Percentiles rank a stretch among this genome's conserved stretches.
phyloP scores from a whole-genome alignment of 64 coral and sea anemone genomes.

The Dendronephthya gigantea region DNA sequence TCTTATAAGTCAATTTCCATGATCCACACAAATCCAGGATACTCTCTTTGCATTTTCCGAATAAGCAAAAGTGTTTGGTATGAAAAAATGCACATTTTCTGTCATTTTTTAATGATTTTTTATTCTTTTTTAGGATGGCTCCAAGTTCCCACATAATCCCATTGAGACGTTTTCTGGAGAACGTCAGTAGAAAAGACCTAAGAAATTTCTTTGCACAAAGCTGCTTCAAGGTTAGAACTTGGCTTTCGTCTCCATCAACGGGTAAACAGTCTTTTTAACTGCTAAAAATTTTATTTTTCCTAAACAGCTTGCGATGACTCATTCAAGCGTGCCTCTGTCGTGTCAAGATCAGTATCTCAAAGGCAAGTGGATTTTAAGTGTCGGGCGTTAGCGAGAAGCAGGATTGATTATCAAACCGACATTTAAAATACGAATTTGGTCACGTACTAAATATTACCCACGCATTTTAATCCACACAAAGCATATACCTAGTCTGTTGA shows the following conservation, averaged over 20 bases:
- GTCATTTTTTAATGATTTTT: not conserved
- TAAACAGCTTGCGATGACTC: not conserved
- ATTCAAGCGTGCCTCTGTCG: not conserved
- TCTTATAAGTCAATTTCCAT: too few species aligned
- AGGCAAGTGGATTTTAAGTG: not conserved
- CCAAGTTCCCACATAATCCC: constrained; percentile 1
- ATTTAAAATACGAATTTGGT: too few species aligned
- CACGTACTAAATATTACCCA: too few species aligned
- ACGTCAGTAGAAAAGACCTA: not conserved
- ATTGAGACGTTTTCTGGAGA: constrained; percentile 5
- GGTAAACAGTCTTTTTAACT: not conserved
- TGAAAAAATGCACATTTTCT: not conserved
- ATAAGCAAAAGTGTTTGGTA: too few species aligned
- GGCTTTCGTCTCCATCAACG: not conserved
- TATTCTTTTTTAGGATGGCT: not conserved
- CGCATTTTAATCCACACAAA: too few species aligned
- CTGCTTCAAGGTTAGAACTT: not conserved
- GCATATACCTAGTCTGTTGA: too few species aligned
- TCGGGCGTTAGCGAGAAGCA: too few species aligned
- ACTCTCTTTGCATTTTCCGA: too few species aligned
- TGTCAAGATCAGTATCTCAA: not conserved
- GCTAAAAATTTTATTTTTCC: not conserved
- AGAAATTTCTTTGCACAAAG: constrained; percentile 13
- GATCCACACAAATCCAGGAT: too few species aligned
- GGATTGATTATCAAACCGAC: too few species aligned